These are phyloP conservation scores for Beris chalybata DNA, from an alignment of 2,888 invertebrate genomes.

Conservation along the genomic window DNA sequence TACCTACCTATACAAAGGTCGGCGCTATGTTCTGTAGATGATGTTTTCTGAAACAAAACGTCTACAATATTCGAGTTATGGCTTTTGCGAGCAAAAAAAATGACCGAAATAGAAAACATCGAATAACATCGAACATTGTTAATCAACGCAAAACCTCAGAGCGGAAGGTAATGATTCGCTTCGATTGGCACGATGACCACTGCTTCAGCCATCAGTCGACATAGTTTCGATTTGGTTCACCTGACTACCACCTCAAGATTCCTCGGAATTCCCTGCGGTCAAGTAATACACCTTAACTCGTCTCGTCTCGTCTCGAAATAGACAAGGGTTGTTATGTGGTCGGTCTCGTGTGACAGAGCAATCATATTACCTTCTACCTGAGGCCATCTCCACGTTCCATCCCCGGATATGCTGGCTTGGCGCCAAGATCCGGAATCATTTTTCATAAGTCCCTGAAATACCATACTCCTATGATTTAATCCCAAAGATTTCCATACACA, in stretches of 20 bases:
- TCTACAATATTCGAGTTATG: no score
- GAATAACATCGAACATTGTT: background rate
- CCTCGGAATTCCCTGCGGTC: constrained; percentile 20
- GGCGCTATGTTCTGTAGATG: no score
- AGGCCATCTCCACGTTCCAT: background rate
- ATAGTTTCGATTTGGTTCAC: constrained; percentile 1
- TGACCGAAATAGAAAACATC: background rate
- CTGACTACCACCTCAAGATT: constrained; percentile 9
- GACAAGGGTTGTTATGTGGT: constrained; percentile 1
- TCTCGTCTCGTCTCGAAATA: background rate
- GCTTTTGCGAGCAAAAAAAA: no score
- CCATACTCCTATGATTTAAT: background rate
- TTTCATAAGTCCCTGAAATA: constrained; percentile 2
- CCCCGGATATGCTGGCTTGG: background rate
- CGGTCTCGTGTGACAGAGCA: constrained; percentile 6
- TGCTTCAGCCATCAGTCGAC: constrained; percentile 18
- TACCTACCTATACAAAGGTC: no score
- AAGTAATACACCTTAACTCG: background rate
- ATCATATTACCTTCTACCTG: constrained; percentile 8
- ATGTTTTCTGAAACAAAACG: no score
- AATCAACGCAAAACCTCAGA: constrained; percentile 35
- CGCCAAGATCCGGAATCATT: constrained; percentile 13
- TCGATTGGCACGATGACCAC: constrained; percentile 32
- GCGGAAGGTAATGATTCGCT: constrained; percentile 39
- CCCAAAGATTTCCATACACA: background rate